phyloP scores from a whole-genome alignment of 2,113 vertebrate species.

The Morphnarchus princeps region DNA sequence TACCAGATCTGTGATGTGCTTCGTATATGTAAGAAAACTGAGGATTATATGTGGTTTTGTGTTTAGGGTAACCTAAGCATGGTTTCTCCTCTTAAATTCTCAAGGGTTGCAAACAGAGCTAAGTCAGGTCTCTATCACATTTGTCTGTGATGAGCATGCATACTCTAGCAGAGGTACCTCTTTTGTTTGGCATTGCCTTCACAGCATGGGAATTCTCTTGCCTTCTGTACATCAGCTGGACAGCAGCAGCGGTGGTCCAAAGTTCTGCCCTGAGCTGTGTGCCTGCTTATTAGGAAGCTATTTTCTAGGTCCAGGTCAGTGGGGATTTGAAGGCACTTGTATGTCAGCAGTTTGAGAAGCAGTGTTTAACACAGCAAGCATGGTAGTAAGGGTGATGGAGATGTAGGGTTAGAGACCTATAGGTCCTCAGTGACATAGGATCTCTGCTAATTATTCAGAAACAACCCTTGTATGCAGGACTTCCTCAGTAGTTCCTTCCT shows the following conservation, averaged over 20 bases:
- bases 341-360: neutral
- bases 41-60: neutral
- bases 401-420: neutral
- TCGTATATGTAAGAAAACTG: neutral
- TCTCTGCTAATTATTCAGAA: neutral
- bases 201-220: neutral
- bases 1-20: neutral
- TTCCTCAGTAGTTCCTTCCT: neutral
- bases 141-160: neutral
- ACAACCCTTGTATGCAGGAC: neutral
- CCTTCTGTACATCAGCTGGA: neutral
- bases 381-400: neutral
- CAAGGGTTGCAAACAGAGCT: neutral
- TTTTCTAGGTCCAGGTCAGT: neutral
- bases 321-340: neutral
- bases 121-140: neutral
- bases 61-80: neutral
- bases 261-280: neutral
- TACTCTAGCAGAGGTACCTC: neutral
- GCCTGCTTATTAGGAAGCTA: neutral
- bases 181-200: neutral
- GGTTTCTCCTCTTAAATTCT: neutral
- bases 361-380: neutral
- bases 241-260: accelerated
- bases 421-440: accelerated